Evolutionary conservation across 2,888 invertebrate genomes (phyloP).

Genomic region (Xanthia togata): DNA sequence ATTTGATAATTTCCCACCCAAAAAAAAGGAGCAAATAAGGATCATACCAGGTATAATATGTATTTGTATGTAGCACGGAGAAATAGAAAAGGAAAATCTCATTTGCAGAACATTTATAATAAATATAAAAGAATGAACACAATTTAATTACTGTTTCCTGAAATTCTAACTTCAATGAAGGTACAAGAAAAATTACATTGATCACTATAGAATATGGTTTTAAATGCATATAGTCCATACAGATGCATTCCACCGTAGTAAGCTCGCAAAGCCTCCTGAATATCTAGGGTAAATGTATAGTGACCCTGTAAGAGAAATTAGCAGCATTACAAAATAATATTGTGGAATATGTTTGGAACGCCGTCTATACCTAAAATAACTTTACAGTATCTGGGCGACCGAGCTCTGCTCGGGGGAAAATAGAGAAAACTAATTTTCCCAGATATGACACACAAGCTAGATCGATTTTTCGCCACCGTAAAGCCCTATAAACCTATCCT

Average conservation of each 20-base stretch:
- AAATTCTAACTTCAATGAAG: conserved; percentile 1
- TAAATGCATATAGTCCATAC: not conserved
- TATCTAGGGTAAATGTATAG: not conserved
- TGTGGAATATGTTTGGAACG: not conserved
- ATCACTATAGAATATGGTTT: not conserved
- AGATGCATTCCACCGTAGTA: conserved; percentile 10
- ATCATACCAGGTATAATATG: not conserved
- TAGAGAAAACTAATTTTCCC: too few species aligned
- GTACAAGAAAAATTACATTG: conserved; percentile 2
- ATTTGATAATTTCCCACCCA: not conserved
- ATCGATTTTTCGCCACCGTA: too few species aligned
- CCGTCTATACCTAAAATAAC: not conserved
- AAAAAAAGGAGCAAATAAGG: not conserved
- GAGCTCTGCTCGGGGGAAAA: too few species aligned
- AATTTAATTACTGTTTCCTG: conserved; percentile 6
- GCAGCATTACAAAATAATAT: not conserved
- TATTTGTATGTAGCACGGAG: not conserved
- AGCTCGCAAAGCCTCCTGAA: not conserved
- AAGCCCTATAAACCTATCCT: too few species aligned
- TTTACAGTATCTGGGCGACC: not conserved
- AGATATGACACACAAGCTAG: too few species aligned
- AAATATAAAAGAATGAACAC: not conserved
- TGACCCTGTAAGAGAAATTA: not conserved
- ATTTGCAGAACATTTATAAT: not conserved
- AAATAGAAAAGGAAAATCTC: not conserved